Evolutionary conservation across 2,888 invertebrate genomes (phyloP).

Genomic region (Drosophila nr. medialis): DNA sequence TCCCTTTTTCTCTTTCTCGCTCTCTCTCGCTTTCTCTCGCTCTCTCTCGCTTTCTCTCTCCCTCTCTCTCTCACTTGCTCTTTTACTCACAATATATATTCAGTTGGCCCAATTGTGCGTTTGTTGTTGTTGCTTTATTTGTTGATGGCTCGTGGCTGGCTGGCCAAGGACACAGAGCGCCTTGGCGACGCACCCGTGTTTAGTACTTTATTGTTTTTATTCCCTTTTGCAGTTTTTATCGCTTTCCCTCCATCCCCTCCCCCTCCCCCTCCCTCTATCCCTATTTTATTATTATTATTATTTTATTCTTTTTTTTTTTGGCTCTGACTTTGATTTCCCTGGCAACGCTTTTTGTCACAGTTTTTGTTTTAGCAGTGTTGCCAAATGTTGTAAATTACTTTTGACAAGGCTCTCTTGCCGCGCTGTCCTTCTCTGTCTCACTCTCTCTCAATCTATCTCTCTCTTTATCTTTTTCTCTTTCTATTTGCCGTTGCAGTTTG

Average conservation of each 20-base stretch:
- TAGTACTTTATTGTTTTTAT: conserved; percentile 59
- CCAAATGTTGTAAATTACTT: conserved; percentile 44
- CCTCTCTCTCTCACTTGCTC: not conserved
- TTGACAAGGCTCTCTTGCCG: conserved; percentile 10
- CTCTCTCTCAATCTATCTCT: not conserved
- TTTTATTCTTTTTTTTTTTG: conserved; percentile 16
- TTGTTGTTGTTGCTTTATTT: conserved; percentile 9
- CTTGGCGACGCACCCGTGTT: conserved; percentile 69
- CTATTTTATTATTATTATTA: conserved; percentile 25
- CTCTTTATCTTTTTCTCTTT: conserved; percentile 2
- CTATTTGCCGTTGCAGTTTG: conserved; percentile 21
- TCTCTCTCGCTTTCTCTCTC: not conserved
- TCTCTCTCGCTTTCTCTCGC: not conserved
- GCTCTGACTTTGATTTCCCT: conserved; percentile 62
- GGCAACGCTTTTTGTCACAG: conserved; percentile 26
- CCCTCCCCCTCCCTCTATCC: not conserved
- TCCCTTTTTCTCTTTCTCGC: not conserved
- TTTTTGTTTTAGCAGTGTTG: conserved; percentile 11
- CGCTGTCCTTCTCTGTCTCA: not conserved
- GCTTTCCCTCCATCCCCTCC: too few species aligned
- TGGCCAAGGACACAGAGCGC: conserved; percentile 69
- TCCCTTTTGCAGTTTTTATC: conserved; percentile 51
- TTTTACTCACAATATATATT: conserved; percentile 51
- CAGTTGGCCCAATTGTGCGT: conserved; percentile 63
- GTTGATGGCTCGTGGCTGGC: conserved; percentile 3